These are phyloP conservation scores for Encarsia formosa DNA, from an alignment of 2,888 invertebrate species.

Conservation along the genomic window DNA sequence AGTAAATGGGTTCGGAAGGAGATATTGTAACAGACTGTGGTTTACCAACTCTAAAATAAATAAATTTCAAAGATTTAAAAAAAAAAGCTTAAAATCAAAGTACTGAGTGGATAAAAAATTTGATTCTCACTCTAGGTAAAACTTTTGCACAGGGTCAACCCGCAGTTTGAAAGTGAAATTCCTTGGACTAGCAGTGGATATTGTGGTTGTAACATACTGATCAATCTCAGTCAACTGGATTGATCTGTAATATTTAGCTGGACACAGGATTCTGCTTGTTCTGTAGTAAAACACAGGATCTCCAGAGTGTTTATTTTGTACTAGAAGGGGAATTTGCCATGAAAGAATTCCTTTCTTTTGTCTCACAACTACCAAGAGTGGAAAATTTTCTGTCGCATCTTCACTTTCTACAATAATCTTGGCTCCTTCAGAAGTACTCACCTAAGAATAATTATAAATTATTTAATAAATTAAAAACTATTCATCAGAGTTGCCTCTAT, in stretches of 20 bases:
- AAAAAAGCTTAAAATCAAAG: background rate
- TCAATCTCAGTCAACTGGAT: constrained; percentile 42
- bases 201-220: constrained; percentile 60
- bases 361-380: constrained; percentile 69
- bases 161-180: constrained; percentile 59
- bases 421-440: constrained; percentile 34
- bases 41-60: constrained; percentile 33
- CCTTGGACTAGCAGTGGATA: constrained; percentile 63
- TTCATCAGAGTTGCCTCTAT: too few species aligned
- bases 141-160: constrained; percentile 59
- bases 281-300: constrained; percentile 34
- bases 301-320: constrained; percentile 48
- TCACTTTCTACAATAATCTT: constrained; percentile 42
- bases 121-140: constrained; percentile 43
- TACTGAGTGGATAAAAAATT: constrained; percentile 3
- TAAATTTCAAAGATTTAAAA: background rate
- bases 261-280: constrained; percentile 59
- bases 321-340: constrained; percentile 71
- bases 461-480: background rate
- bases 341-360: constrained; percentile 73
- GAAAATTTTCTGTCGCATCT: constrained; percentile 57
- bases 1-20: constrained; percentile 61
- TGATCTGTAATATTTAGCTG: constrained; percentile 55
- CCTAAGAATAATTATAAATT: constrained; percentile 26
- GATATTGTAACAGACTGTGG: constrained; percentile 51